Base-by-base conservation (phyloP, 1,140 invertebrate species). In the Scaptomyza hsui region DNA sequence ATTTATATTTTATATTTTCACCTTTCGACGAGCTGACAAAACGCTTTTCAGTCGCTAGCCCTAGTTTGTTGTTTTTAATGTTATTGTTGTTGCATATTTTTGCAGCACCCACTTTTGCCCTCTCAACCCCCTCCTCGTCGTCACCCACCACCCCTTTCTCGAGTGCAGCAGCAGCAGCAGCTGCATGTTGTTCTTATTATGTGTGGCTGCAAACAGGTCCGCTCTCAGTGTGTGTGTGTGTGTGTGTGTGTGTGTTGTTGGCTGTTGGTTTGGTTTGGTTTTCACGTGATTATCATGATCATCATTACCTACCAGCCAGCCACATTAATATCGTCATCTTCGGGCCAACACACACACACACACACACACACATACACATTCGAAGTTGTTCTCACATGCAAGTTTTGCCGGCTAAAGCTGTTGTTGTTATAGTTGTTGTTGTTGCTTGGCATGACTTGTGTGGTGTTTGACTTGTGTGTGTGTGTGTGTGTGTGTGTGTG, bases 231-330 rank as follows among this genome's bases (percentile, higher is more conserved):
- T n/a, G n/a, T n/a, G n/a, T n/a, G n/a, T n/a, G n/a, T n/a, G n/a
- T n/a, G n/a, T n/a, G n/a, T n/a, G n/a, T n/a, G n/a, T n/a, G n/a
- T n/a, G 75, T 69, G 26, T 9, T 29, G 26, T 7, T 56, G 60
- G 60, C 72, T 67, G 16, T 77, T 74, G 77, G 71, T 71, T 86
- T 86, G 81, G 81, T 80, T 86, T 86, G 81, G 82, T 88, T 86
- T 86, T 86, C 81, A 88, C 74, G 80, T 86, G 82, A 88, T 88
- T 89, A 89, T 89, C 78, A 89, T 89, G 83, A 89, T 89, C 83
- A 88, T 89, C 83, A 88, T 88, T 82, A 88, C 75, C 82, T 78
- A 69, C 68, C 32, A 37, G 68, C 81, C 81, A 86, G 81, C 82
- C 82, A 78, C 81, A 86, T 86, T 86, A 86, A 86, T 86, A 86